Base-by-base conservation (phyloP, 1,140 invertebrate genomes). In the Wiebesia pumilae region DNA sequence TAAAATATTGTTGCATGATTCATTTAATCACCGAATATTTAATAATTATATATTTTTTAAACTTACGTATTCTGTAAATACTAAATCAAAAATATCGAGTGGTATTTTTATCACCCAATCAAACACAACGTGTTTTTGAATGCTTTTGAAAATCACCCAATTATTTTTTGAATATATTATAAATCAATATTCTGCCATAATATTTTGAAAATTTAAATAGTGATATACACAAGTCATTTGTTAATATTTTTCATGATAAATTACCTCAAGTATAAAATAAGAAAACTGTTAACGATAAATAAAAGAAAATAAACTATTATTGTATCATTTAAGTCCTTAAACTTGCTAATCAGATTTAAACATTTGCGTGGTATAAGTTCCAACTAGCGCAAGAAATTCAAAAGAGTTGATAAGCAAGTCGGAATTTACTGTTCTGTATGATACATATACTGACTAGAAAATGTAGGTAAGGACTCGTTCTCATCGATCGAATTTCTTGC, bases 391-490 rank as follows among this genome's bases (percentile, higher is more conserved):
- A 21, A 16, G 6, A 77, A 77, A 4, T 51, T 16, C 47, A 58
- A 79, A 4, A 4, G 19, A 40, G 3, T 33, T 27, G 7, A 24
- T n/a, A 3, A 12, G 4, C 12, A 33, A 33, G 10, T 33, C 43
- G n/a, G 33, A 21, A 19, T n/a, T 14, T 51, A 58, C 19, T 27
- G 33, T n/a, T 10, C 0, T 9, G 43, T 24, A 58, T 21, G 19
- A 40, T 40, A 27, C 33, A 33, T 30, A 10, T 30, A 16, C n/a
- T 84, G 83, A 84, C 73, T 84, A 84, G 82, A 84, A 84, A 84
- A 84, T 47, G 58, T 73, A 67, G n/a, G 14, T 43, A 35, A n/a
- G 47, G 14, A 19, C 30, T 24, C 33, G 33, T 19, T 51, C 27
- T 75, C 33, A 38, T 40, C 19, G 27, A 10, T 58, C 6, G 24